These are phyloP conservation scores for Pammene aurita DNA, from an alignment of 2,888 invertebrate genomes.

Conservation along the genomic window DNA sequence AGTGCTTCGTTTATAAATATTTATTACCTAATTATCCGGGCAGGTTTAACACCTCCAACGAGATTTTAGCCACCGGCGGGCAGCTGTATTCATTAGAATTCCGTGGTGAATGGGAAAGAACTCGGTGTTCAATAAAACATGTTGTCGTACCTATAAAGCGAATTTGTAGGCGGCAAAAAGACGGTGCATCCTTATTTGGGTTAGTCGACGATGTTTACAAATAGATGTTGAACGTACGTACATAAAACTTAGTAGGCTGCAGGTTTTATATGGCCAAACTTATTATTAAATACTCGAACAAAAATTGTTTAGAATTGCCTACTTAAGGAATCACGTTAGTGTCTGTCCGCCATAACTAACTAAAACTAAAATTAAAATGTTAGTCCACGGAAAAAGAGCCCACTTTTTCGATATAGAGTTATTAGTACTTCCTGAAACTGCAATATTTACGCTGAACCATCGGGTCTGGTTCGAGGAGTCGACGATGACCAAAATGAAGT, in stretches of 20 bases:
- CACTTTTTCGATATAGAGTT: no score
- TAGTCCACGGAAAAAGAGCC: no score
- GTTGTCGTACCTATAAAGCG: conserved; percentile 19
- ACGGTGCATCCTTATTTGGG: conserved; percentile 1
- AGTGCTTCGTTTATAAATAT: conserved; percentile 76
- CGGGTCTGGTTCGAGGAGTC: no score
- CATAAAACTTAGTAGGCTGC: background rate
- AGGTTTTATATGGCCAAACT: background rate
- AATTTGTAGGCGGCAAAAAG: conserved; percentile 26
- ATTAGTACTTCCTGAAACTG: no score
- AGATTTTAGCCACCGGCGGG: conserved; percentile 61
- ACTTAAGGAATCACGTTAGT: no score
- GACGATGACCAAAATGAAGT: no score
- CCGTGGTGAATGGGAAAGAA: conserved; percentile 34
- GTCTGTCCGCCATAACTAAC: no score
- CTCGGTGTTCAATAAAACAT: conserved; percentile 27
- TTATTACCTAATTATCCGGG: conserved; percentile 77
- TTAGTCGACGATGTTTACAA: background rate
- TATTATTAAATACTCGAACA: no score
- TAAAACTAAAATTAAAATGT: no score
- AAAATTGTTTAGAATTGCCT: no score
- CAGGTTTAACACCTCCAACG: conserved; percentile 67
- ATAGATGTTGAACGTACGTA: conserved; percentile 5
- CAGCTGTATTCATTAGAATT: conserved; percentile 46
- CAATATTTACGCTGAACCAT: no score